A percentile compares a stretch with the other conserved stretches of the same genome.
These are phyloP conservation scores for Drosophila subsilvestris DNA, from an alignment of 2,888 invertebrate species.

Conservation along the genomic window DNA sequence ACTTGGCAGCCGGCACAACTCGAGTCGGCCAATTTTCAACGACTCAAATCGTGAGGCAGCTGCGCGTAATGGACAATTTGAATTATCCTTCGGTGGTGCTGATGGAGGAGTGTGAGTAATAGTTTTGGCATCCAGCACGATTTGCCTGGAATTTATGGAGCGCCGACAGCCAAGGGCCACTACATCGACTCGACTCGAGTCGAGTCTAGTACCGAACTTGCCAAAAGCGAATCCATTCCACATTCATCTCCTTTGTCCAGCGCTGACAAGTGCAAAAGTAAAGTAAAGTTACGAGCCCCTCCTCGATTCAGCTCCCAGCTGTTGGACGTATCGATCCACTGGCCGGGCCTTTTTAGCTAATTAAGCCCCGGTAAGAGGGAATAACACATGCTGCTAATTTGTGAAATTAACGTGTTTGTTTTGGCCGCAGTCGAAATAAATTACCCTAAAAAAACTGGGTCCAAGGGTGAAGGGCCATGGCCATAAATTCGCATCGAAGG, in stretches of 20 bases:
- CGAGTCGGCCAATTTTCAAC: conserved; percentile 44
- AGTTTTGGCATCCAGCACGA: conserved; percentile 70
- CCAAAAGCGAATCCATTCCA: conserved; percentile 41
- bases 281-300: conserved; percentile 40
- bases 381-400: conserved; percentile 55
- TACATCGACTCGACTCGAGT: conserved; percentile 55
- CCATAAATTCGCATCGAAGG: conserved; percentile 71
- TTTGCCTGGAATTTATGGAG: conserved; percentile 69
- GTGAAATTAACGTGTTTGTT: conserved; percentile 72
- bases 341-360: conserved; percentile 72
- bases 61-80: conserved; percentile 78
- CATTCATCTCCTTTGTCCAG: conserved; percentile 63
- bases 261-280: conserved; percentile 69
- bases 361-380: conserved; percentile 52
- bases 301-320: conserved; percentile 55
- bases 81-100: conserved; percentile 63
- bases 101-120: conserved; percentile 72
- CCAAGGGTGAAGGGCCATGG: conserved; percentile 40
- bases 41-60: conserved; percentile 76
- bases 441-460: conserved; percentile 45
- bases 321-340: conserved; percentile 56
- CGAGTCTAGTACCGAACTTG: conserved; percentile 64
- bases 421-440: conserved; percentile 65
- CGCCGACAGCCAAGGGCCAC: conserved; percentile 67
- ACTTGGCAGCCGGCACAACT: conserved; percentile 59